phyloP scores from a whole-genome alignment of 64 coral and sea anemone species.

The Montipora capricornis region DNA sequence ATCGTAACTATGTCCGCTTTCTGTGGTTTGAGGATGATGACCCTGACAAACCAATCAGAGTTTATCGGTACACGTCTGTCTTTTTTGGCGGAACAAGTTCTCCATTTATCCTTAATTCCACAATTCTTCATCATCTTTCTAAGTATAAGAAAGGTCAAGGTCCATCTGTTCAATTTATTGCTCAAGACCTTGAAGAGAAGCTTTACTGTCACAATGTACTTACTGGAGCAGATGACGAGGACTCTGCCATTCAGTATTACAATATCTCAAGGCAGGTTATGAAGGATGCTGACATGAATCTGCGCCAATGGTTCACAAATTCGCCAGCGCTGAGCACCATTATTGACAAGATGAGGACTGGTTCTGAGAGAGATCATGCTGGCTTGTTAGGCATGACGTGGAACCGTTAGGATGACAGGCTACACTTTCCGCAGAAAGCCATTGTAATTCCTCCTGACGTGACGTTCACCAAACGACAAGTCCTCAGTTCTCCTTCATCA shows the following conservation, averaged over 20 bases:
- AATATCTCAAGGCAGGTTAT: constrained; percentile 41
- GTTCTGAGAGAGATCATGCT: constrained; percentile 41
- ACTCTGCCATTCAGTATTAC: constrained; percentile 54
- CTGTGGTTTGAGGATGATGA: constrained; percentile 53
- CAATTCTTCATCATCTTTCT: constrained; percentile 36
- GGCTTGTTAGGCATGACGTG: constrained; percentile 41
- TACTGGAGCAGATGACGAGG: constrained; percentile 22
- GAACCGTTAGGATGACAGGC: constrained; percentile 39
- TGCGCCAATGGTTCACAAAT: constrained; percentile 51
- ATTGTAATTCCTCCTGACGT: constrained; percentile 34
- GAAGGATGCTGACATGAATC: constrained; percentile 66
- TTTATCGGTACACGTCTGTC: constrained; percentile 18
- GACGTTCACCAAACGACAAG: constrained; percentile 61
- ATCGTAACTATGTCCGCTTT: constrained; percentile 47
- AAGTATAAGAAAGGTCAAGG: constrained; percentile 12
- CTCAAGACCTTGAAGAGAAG: constrained; percentile 41
- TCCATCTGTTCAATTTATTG: not conserved
- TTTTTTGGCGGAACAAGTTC: constrained; percentile 38
- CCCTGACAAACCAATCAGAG: constrained; percentile 23
- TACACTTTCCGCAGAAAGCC: constrained; percentile 55
- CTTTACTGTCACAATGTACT: constrained; percentile 64
- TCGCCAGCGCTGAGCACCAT: constrained; percentile 4
- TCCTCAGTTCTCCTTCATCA: constrained; percentile 60
- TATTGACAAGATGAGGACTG: constrained; percentile 36
- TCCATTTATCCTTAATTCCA: constrained; percentile 30